Evolutionary conservation across 2,888 invertebrate species (phyloP), one percentile per base, ranked within the genome.

Genomic region (Teleogryllus oceanicus): DNA sequence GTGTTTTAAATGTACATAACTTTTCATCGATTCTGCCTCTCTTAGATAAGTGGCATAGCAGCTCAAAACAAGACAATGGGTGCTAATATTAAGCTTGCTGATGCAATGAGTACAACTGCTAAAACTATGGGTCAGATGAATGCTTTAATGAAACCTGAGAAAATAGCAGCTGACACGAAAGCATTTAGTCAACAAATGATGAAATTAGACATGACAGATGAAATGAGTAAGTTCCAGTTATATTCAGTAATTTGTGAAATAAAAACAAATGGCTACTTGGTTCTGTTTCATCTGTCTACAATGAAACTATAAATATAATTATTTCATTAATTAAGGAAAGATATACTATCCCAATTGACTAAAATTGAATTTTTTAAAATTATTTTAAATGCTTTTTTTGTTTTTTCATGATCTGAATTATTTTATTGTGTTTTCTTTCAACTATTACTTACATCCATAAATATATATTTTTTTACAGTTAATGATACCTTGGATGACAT

Each of bases 191-290:
- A 92, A 85, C 95, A 95, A 62, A 92, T 92, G 84, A 93, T 93
- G 86, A 95, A 94, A 86, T 95, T 97, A 95, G 96, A 94, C 84
- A 96, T 98, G 96, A 94, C 96, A 0, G 97, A 97, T 88, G 97
- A 98, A 89, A 94, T 97, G 93, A 94, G 95, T 95, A 89, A 89
- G 92, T 89, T 78, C 5, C 20, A 18, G 20, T 51, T 50, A 1
- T 13, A 20, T 49, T 10, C n/a, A 16, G 49, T n/a, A 77, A 49
- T 37, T 37, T 37, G 5, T 10, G 8, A 13, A 4, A 4, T 4
- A 37, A 37, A 4, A 37, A 37, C 0, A 37, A 37, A 37, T 37
- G 24, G 24, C 5, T 8, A 8, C 37, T 37, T 5, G 8, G 37
- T 37, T 37, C 8, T 37, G 37, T 8, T 37, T 37, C 5, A 37